phyloP scores from a whole-genome alignment of 2,888 invertebrate species.

The Lysandra bellargus region DNA sequence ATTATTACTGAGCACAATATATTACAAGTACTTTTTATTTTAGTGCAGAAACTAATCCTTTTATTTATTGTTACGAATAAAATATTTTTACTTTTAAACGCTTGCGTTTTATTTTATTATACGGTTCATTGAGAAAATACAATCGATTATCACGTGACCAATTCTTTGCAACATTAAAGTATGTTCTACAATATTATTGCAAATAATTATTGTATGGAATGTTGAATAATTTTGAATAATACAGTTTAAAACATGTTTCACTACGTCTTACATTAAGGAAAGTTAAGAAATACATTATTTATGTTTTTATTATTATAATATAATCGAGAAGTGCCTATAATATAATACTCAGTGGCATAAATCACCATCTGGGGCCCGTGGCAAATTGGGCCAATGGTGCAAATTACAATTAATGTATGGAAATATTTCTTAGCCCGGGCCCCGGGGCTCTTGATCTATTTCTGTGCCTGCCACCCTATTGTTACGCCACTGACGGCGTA shows the following conservation, averaged over 20 bases:
- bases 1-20: constrained; percentile 1
- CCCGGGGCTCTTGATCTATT: too few species aligned
- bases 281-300: too few species aligned
- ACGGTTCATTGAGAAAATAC: background rate
- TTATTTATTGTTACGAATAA: constrained; percentile 20
- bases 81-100: constrained; percentile 2
- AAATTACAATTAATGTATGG: too few species aligned
- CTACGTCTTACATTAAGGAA: background rate
- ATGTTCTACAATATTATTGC: background rate
- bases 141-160: background rate
- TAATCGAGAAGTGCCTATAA: too few species aligned
- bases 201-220: background rate
- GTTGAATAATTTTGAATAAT: background rate
- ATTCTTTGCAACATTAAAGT: background rate
- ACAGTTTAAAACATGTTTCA: background rate
- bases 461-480: too few species aligned
- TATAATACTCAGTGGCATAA: too few species aligned
- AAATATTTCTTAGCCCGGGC: too few species aligned
- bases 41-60: background rate
- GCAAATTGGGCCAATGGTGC: too few species aligned
- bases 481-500: too few species aligned
- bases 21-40: background rate
- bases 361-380: too few species aligned
- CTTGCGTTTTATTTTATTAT: constrained; percentile 1
- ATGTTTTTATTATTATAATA: too few species aligned